A percentile compares a stretch with the other conserved stretches of the same genome.
phyloP scores from a whole-genome alignment of 2,113 vertebrate species.

The Aegotheles bennettii region DNA sequence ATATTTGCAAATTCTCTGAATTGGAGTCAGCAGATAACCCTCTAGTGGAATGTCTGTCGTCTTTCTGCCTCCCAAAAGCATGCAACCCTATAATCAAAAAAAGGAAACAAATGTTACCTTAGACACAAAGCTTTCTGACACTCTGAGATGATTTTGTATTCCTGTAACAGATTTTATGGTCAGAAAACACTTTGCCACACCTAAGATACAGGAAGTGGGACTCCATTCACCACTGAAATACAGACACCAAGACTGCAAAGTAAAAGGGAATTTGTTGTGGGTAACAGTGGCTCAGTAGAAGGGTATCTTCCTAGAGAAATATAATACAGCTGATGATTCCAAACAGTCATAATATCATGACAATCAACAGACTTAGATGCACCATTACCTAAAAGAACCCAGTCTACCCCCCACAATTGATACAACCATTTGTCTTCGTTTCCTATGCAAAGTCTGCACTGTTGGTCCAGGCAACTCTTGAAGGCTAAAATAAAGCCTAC shows the following conservation, averaged over 20 bases:
- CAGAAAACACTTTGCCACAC: neutral
- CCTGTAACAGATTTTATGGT: fast-evolving
- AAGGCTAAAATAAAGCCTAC: neutral
- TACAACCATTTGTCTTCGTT: neutral
- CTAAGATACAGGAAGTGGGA: neutral
- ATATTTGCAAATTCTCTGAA: conserved; percentile 99
- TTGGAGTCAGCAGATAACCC: conserved; percentile 93
- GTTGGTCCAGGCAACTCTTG: neutral
- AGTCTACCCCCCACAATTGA: neutral
- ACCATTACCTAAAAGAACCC: neutral
- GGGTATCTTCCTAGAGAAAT: neutral
- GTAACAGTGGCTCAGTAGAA: neutral
- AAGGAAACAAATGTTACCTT: neutral
- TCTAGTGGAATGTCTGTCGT: conserved; percentile 96
- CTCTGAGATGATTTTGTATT: neutral
- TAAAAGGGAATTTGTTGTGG: neutral
- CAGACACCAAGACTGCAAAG: neutral
- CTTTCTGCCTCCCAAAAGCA: conserved; percentile 96
- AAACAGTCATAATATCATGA: neutral
- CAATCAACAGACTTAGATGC: neutral
- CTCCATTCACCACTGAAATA: neutral
- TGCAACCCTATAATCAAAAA: conserved; percentile 84
- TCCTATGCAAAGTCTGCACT: neutral
- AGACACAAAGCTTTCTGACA: neutral
- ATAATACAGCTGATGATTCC: neutral